phyloP scores from a whole-genome alignment of 2,797 vertebrate genomes.

The Hoplostethus mediterraneus region DNA sequence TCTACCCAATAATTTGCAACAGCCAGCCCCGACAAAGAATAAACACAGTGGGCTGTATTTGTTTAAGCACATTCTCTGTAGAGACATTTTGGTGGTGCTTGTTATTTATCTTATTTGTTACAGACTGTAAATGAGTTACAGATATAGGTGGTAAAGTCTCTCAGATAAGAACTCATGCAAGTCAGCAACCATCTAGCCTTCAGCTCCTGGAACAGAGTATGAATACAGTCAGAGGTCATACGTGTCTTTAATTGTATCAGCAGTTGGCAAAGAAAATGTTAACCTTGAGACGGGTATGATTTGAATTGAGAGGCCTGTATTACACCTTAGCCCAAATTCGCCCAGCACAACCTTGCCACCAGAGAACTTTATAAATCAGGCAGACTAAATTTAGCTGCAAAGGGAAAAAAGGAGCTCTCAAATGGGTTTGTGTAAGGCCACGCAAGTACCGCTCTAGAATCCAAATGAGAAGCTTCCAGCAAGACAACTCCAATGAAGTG shows the following conservation, averaged over 20 bases:
- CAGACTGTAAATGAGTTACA: constrained; percentile 75
- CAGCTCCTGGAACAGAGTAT: background rate
- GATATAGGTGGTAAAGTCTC: constrained; percentile 24
- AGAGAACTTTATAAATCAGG: constrained; percentile 77
- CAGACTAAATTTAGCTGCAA: constrained; percentile 77
- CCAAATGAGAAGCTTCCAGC: constrained; percentile 64
- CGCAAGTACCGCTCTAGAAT: constrained; percentile 59
- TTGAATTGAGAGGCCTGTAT: constrained; percentile 59
- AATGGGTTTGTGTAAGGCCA: constrained; percentile 62
- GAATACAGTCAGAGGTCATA: constrained; percentile 20
- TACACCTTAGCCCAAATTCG: constrained; percentile 74
- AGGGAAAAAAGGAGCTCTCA: constrained; percentile 37
- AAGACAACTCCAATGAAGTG: constrained; percentile 2
- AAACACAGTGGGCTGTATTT: constrained; percentile 17
- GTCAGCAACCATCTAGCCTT: constrained; percentile 27
- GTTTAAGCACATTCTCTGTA: background rate
- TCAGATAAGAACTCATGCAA: constrained; percentile 53
- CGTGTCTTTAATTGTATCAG: constrained; percentile 6
- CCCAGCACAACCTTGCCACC: constrained; percentile 68
- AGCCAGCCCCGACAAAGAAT: constrained; percentile 3
- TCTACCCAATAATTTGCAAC: constrained; percentile 17
- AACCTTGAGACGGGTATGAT: constrained; percentile 65
- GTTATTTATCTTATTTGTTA: constrained; percentile 55
- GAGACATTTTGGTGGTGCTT: constrained; percentile 11
- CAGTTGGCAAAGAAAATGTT: constrained; percentile 55